phyloP scores from a whole-genome alignment of 2,113 vertebrate species.

The Psilopsiagon aymara region DNA sequence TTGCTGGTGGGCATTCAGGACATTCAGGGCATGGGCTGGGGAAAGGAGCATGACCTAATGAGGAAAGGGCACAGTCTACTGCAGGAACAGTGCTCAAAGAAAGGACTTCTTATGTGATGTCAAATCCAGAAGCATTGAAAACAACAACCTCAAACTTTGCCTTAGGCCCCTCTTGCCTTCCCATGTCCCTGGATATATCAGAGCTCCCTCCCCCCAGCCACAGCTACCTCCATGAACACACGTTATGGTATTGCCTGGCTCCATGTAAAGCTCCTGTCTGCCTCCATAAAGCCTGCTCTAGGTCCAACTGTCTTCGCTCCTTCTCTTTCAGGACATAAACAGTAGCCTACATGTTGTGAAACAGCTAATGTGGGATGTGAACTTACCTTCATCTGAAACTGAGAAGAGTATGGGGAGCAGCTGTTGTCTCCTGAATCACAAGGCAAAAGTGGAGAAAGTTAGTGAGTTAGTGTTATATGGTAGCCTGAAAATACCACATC shows the following conservation, averaged over 20 bases:
- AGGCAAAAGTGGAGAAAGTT: neutral
- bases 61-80: neutral
- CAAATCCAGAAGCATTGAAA: neutral
- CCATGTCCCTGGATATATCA: neutral
- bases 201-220: neutral
- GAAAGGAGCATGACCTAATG: neutral
- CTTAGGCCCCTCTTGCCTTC: neutral
- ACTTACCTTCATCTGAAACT: constrained; percentile 78
- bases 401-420: constrained; percentile 64
- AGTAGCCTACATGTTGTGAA: neutral
- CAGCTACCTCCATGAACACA: neutral
- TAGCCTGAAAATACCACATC: neutral
- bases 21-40: neutral
- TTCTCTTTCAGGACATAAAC: neutral
- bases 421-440: neutral
- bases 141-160: neutral
- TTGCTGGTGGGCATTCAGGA: neutral
- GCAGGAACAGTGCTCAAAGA: neutral
- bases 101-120: neutral
- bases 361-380: rapidly evolving
- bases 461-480: neutral
- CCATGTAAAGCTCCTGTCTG: neutral
- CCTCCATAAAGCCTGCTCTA: neutral
- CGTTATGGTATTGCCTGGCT: neutral
- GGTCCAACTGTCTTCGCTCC: neutral